These are phyloP conservation scores for Pomacea canaliculata DNA, from an alignment of 2,888 invertebrate species.

Conservation along the genomic window DNA sequence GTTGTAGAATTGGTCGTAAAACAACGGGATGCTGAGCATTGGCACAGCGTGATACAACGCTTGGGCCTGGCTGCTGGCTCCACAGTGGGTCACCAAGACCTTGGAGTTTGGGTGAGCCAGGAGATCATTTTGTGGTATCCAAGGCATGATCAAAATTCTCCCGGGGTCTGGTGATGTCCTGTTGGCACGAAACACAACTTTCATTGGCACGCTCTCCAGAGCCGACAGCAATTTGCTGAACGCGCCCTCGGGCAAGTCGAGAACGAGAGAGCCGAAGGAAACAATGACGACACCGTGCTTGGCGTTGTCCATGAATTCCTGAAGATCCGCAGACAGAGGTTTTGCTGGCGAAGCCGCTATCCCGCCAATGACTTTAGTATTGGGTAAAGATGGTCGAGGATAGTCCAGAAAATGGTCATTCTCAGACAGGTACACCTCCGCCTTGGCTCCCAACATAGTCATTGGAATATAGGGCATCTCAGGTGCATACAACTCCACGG, in stretches of 20 bases:
- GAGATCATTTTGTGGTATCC: conserved; percentile 48
- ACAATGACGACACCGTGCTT: conserved; percentile 40
- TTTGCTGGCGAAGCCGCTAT: conserved; percentile 27
- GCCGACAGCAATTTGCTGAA: conserved; percentile 32
- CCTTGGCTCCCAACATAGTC: conserved; percentile 13
- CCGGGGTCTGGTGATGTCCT: conserved; percentile 12
- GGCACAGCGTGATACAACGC: conserved; percentile 50
- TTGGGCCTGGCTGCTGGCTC: conserved; percentile 45
- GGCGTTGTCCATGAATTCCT: conserved; percentile 35
- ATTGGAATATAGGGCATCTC: conserved; percentile 23
- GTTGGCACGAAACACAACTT: conserved; percentile 29
- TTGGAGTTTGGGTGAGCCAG: conserved; percentile 43
- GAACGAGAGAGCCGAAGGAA: conserved; percentile 42
- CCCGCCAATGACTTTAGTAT: conserved; percentile 36
- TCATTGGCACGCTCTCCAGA: conserved; percentile 32
- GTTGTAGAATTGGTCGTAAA: conserved; percentile 44
- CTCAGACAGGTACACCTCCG: conserved; percentile 37
- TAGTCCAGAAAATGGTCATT: conserved; percentile 38
- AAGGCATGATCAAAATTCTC: conserved; percentile 31
- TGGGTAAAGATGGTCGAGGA: conserved; percentile 37
- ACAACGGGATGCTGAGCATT: conserved; percentile 43
- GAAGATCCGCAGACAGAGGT: conserved; percentile 32
- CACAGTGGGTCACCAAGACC: conserved; percentile 51
- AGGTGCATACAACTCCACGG: conserved; percentile 21
- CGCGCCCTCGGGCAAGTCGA: conserved; percentile 24